These are phyloP conservation scores for Neogale vison DNA, from an alignment of 2,113 vertebrate species.

Conservation along the genomic window DNA sequence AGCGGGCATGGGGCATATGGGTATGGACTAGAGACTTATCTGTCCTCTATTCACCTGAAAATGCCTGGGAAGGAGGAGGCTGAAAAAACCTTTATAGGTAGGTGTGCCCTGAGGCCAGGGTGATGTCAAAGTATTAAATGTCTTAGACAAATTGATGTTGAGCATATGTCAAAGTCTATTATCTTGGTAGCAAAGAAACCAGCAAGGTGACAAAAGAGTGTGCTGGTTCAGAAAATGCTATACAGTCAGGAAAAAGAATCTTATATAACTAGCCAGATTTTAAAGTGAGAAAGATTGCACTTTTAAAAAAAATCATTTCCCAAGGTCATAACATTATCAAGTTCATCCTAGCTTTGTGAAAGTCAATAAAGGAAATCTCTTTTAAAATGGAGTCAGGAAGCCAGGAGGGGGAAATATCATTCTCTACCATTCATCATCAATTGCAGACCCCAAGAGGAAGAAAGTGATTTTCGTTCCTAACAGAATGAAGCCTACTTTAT, in stretches of 20 bases:
- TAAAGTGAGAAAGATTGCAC: not conserved
- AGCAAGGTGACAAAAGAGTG: not conserved
- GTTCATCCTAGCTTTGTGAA: not conserved
- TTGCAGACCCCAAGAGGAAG: not conserved
- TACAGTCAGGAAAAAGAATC: not conserved
- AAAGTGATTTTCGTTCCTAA: not conserved
- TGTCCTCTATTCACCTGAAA: not conserved
- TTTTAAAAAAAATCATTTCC: not conserved
- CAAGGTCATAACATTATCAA: not conserved
- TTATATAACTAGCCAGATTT: not conserved
- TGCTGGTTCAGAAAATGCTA: not conserved
- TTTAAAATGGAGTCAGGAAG: not conserved
- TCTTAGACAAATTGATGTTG: not conserved
- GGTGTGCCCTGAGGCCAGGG: not conserved
- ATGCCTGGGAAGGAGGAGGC: not conserved
- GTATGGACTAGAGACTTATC: not conserved
- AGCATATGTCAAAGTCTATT: not conserved
- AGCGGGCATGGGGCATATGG: not conserved
- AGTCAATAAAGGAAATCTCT: not conserved
- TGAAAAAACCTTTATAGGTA: not conserved
- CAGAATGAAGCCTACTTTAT: not conserved
- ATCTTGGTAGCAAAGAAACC: conserved; percentile 11
- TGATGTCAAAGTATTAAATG: not conserved
- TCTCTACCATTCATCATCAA: not conserved
- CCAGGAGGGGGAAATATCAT: not conserved